These are phyloP conservation scores for Lates japonicus DNA, from an alignment of 2,797 vertebrate species.

Conservation along the genomic window DNA sequence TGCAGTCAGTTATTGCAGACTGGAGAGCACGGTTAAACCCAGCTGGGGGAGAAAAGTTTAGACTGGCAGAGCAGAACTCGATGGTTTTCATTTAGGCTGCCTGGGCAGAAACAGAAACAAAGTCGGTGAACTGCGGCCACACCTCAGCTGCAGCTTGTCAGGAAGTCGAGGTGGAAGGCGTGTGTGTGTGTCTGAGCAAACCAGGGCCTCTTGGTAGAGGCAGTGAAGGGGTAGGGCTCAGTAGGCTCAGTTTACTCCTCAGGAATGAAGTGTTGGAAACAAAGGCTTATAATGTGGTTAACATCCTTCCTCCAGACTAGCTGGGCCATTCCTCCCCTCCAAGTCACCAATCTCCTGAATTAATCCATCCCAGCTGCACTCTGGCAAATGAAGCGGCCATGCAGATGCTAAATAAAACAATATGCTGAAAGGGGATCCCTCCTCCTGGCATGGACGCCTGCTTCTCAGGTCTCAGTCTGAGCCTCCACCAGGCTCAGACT, in stretches of 20 bases:
- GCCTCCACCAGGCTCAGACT: conserved; percentile 53
- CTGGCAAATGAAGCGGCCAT: conserved; percentile 73
- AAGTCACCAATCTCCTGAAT: conserved; percentile 75
- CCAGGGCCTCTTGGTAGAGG: conserved; percentile 35
- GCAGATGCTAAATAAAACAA: conserved; percentile 84
- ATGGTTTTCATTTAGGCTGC: conserved; percentile 22
- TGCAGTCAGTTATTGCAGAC: neutral
- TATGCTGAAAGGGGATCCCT: conserved; percentile 80
- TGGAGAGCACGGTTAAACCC: neutral
- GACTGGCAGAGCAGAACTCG: conserved; percentile 15
- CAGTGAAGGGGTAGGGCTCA: conserved; percentile 40
- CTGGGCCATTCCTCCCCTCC: conserved; percentile 51
- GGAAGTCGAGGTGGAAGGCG: conserved; percentile 53
- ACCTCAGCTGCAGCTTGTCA: conserved; percentile 51
- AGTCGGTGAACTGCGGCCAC: conserved; percentile 35
- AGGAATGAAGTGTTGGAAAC: conserved; percentile 79
- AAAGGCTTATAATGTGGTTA: conserved; percentile 79
- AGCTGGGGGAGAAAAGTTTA: neutral
- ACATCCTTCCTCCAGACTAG: conserved; percentile 64
- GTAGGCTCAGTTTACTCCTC: conserved; percentile 70
- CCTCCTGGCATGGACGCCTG: conserved; percentile 41
- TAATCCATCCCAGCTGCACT: conserved; percentile 72
- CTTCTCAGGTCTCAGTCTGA: conserved; percentile 76
- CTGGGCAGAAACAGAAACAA: conserved; percentile 37
- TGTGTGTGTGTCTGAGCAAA: conserved; percentile 21